A percentile compares a stretch with the other conserved stretches of the same genome.
phyloP scores from a whole-genome alignment of 2,113 vertebrate genomes.

The Cryptomyrus ogoouensis region DNA sequence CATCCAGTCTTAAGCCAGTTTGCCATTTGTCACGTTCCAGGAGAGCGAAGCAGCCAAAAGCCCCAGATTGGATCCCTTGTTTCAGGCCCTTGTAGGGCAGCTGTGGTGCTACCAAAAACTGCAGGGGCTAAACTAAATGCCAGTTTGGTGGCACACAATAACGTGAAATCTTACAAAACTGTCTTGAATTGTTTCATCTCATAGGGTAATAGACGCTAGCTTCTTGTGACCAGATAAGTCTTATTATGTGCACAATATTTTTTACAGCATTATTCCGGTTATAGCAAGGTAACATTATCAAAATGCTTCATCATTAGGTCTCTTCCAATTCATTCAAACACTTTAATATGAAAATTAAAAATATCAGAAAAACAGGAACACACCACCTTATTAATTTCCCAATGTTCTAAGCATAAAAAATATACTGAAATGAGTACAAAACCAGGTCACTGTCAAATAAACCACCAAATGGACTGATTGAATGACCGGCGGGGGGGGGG shows the following conservation, averaged over 20 bases:
- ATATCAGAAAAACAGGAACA: not conserved
- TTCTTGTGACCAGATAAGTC: not conserved
- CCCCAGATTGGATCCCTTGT: not conserved
- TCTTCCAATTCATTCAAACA: not conserved
- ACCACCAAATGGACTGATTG: not conserved
- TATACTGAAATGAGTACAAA: not conserved
- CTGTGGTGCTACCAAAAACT: not conserved
- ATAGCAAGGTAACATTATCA: not conserved
- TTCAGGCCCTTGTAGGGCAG: not conserved
- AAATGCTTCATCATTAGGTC: not conserved
- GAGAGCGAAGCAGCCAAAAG: not conserved
- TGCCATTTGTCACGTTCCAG: slow-evolving; percentile 17
- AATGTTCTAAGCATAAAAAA: not conserved
- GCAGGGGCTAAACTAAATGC: not conserved
- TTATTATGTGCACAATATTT: not conserved
- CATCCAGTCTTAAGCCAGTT: slow-evolving; percentile 8
- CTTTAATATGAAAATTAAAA: not conserved
- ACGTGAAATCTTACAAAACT: not conserved
- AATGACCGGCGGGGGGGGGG: not conserved
- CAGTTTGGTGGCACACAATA: not conserved
- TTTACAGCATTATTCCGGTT: not conserved
- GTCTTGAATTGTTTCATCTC: not conserved
- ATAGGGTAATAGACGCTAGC: not conserved
- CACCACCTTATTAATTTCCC: not conserved
- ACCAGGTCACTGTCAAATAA: not conserved